phyloP scores from a whole-genome alignment of 1,140 invertebrate species.

The Ceratina australensis region DNA sequence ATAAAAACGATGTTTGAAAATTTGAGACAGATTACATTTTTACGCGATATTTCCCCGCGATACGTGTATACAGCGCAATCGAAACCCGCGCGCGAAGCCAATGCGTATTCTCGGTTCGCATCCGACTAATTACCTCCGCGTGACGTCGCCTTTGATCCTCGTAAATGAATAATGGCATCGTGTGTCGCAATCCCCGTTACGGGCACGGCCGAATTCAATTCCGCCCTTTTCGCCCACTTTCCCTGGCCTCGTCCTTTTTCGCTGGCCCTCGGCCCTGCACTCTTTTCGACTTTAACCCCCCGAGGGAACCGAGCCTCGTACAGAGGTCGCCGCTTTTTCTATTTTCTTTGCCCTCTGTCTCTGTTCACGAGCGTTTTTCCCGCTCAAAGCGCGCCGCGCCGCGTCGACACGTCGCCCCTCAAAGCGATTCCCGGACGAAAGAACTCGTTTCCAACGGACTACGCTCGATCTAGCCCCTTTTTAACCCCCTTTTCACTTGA shows the following conservation, averaged over 20 bases:
- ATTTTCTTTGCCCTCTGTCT: constrained; percentile 17
- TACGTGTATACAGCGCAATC: constrained; percentile 30
- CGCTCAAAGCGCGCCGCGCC: not conserved
- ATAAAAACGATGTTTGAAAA: constrained; percentile 10
- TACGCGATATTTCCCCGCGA: constrained; percentile 24
- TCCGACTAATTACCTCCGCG: constrained; percentile 51
- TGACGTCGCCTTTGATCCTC: constrained; percentile 54
- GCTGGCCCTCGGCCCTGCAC: not conserved
- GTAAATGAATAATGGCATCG: constrained; percentile 58
- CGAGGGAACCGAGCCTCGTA: not conserved
- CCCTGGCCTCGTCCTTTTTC: not conserved
- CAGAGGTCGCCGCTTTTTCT: constrained; percentile 1
- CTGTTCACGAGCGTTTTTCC: constrained; percentile 1
- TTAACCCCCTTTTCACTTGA: not conserved
- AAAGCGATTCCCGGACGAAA: constrained; percentile 10
- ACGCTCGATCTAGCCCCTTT: not conserved
- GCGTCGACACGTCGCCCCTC: constrained; percentile 2
- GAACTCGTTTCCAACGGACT: constrained; percentile 1
- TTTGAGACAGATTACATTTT: constrained; percentile 49
- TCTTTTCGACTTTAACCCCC: constrained; percentile 15
- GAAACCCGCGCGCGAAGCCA: not conserved
- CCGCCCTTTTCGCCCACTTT: constrained; percentile 32
- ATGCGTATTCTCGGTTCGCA: constrained; percentile 12
- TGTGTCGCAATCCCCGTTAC: constrained; percentile 2
- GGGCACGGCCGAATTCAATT: constrained; percentile 47